phyloP scores from a whole-genome alignment of 2,113 vertebrate genomes.

The Rhipidura dahli region DNA sequence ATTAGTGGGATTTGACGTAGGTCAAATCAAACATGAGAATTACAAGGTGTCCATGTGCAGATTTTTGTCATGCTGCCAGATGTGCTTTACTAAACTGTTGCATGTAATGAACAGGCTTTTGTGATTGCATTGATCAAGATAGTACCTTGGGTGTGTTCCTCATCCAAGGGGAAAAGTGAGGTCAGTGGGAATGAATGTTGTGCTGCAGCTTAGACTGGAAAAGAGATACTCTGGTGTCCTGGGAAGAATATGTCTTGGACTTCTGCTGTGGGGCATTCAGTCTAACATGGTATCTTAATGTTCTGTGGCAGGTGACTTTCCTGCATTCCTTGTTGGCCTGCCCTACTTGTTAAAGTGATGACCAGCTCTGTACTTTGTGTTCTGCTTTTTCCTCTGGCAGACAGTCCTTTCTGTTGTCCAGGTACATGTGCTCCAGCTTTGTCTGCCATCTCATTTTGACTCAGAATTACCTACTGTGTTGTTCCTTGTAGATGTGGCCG shows the following conservation, averaged over 20 bases:
- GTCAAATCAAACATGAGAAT: background rate
- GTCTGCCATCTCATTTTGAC: background rate
- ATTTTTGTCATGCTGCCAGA: background rate
- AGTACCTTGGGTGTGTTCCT: background rate
- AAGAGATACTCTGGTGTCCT: background rate
- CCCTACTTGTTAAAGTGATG: background rate
- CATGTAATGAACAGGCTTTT: background rate
- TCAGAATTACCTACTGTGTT: background rate
- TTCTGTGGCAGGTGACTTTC: background rate
- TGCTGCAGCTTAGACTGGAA: background rate
- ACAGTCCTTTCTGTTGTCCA: background rate
- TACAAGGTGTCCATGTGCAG: background rate
- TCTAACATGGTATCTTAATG: background rate
- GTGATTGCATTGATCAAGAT: conserved; percentile 16
- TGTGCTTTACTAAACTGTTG: background rate
- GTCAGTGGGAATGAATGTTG: conserved; percentile 9
- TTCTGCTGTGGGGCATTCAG: background rate
- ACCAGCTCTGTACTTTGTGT: background rate
- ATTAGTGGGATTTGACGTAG: background rate
- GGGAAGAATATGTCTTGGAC: background rate
- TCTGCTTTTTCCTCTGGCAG: background rate
- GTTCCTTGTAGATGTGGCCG: background rate
- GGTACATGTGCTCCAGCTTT: background rate
- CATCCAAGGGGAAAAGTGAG: background rate
- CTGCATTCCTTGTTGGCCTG: background rate